These are phyloP conservation scores for Lamellibrachia luymesi DNA, from an alignment of 1,140 invertebrate species.

Conservation along the genomic window DNA sequence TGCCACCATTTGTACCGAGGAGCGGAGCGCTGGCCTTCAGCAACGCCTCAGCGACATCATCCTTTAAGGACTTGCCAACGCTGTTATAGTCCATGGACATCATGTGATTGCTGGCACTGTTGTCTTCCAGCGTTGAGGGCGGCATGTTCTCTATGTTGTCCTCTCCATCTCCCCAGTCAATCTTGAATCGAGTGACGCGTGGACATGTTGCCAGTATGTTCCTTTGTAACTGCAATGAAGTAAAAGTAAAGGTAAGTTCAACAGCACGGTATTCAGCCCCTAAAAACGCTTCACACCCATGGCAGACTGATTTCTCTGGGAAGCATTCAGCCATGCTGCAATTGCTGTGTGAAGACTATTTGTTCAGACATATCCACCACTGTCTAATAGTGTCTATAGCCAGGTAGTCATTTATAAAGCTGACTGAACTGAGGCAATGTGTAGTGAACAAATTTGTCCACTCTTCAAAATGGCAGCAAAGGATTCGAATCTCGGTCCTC, in stretches of 20 bases:
- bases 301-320: no score
- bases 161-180: slow-evolving; percentile 75
- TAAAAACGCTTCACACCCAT: no score
- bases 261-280: no score
- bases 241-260: not conserved
- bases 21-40: not conserved
- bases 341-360: no score
- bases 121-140: slow-evolving; percentile 41
- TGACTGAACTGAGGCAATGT: no score
- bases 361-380: no score
- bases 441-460: no score
- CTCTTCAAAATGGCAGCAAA: no score
- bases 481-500: no score
- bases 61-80: not conserved
- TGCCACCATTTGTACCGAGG: not conserved
- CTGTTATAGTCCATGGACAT: not conserved
- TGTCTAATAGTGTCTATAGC: no score
- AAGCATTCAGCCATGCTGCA: no score
- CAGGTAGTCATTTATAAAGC: no score
- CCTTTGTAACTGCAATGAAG: slow-evolving; percentile 67
- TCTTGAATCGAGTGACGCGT: slow-evolving; percentile 93
- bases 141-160: slow-evolving; percentile 41
- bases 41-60: not conserved
- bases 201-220: slow-evolving; percentile 94
- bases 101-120: slow-evolving; percentile 40